Conservation (phyloP, 2,888 invertebrate species). For the Ametastegia equiseti region DNA sequence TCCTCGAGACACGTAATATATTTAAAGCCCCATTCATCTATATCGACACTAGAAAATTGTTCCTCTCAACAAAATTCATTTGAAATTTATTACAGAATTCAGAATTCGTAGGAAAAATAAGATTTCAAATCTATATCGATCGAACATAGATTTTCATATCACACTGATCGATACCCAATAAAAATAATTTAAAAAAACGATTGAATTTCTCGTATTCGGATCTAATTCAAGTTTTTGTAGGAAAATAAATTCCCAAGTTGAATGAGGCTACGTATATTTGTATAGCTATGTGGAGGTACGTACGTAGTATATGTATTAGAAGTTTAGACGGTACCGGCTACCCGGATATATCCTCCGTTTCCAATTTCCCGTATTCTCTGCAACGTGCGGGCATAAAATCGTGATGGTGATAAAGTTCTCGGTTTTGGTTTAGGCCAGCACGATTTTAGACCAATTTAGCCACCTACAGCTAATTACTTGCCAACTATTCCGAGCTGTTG, state of each 20-base stretch:
- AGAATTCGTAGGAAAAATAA: neutral
- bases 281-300: no score
- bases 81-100: neutral
- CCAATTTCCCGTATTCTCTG: neutral
- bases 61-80: no score
- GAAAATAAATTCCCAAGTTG: neutral
- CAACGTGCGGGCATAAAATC: neutral
- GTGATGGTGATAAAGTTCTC: constrained; percentile 5
- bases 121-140: no score
- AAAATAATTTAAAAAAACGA: no score
- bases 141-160: no score
- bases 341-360: neutral
- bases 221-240: neutral
- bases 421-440: neutral
- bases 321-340: neutral
- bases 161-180: no score
- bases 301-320: neutral
- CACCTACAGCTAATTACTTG: constrained; percentile 30
- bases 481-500: constrained; percentile 27
- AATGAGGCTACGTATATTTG: neutral
- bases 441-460: constrained; percentile 2
- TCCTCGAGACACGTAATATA: no score
- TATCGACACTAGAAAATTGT: no score
- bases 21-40: no score
- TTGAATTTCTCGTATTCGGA: neutral